Evolutionary conservation across 2,888 invertebrate species (phyloP), one percentile per base, ranked within the genome.

Genomic region (Cosmorhoe ocellata): DNA sequence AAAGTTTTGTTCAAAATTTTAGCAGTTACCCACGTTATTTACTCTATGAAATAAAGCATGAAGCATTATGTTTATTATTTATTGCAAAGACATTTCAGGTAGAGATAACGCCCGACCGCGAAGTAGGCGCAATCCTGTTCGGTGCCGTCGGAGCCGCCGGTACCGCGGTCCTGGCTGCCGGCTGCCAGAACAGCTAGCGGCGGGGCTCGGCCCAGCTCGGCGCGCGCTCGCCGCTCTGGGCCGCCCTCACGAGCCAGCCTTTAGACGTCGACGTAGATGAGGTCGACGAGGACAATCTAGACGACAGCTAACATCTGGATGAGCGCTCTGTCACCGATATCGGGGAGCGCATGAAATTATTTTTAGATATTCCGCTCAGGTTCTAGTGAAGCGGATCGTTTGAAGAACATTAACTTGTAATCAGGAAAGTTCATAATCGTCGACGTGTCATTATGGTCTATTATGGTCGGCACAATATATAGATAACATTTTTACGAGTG

Each of bases 171-270:
- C 81, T 78, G 2, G 75, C 82, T 1, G 74, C 66, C 40, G 79
- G 76, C 57, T 78, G 90, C 28, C 90, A 92, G 49, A 93, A 92
- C 80, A 94, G 94, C 85, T 90, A 90, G 89, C 90, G 88, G 64
- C 87, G 88, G 59, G 90, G 84, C 74, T 88, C 89, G 65, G 84
- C 80, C 69, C 84, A 78, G 76, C 81, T 83, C 59, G 88, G 88
- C 55, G 88, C 88, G 7, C 84, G 88, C 69, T 94, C 95, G 58
- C 96, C 96, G 40, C 91, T 96, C 61, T 96, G 96, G 96, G 95
- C 94, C 42, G 94, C 96, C 43, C 91, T 96, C 66, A 96, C 96
- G 46, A 94, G 94, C 69, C 94, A 95, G 71, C 88, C 85, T 3
- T 79, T 89, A 7, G 88, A 87, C 66, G 84, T 46, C 14, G 58